A percentile compares a stretch with the other conserved stretches of the same genome.
Evolutionary conservation across 2,797 vertebrate genomes (phyloP).

Genomic region (Dryobates pubescens): DNA sequence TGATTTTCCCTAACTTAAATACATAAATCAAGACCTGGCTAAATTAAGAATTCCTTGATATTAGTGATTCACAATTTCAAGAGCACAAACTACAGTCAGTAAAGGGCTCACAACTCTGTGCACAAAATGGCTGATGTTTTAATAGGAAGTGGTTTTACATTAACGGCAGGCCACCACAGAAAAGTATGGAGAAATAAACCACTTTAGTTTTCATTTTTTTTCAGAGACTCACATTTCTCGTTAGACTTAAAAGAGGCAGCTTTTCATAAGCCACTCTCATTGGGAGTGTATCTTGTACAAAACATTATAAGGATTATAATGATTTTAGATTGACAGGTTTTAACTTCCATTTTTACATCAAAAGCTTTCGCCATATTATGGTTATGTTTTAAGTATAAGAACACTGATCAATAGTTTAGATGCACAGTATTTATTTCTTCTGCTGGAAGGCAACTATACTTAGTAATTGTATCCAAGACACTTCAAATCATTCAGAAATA

Average conservation of each 20-base stretch:
- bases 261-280: slow-evolving; percentile 43
- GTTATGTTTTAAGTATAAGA: slow-evolving; percentile 75
- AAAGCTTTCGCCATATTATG: slow-evolving; percentile 66
- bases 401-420: slow-evolving; percentile 70
- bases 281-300: slow-evolving; percentile 29
- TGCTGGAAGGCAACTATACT: slow-evolving; percentile 81
- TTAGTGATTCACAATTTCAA: slow-evolving; percentile 36
- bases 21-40: slow-evolving; percentile 5
- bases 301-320: slow-evolving; percentile 45
- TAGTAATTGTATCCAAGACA: slow-evolving; percentile 77
- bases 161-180: slow-evolving; percentile 37
- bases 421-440: slow-evolving; percentile 75
- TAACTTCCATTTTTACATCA: slow-evolving; percentile 63
- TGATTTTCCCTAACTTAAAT: slow-evolving; percentile 4
- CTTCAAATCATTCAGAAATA: slow-evolving; percentile 86
- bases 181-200: slow-evolving; percentile 34
- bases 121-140: slow-evolving; percentile 6
- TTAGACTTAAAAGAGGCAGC: slow-evolving; percentile 51
- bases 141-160: slow-evolving; percentile 32
- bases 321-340: slow-evolving; percentile 56
- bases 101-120: slow-evolving; percentile 29
- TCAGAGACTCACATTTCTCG: slow-evolving; percentile 44
- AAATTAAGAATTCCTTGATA: slow-evolving; percentile 15
- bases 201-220: slow-evolving; percentile 48
- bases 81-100: slow-evolving; percentile 22